These are phyloP conservation scores for Galagoides demidoff DNA, from an alignment of 2,797 vertebrate species.

Conservation along the genomic window DNA sequence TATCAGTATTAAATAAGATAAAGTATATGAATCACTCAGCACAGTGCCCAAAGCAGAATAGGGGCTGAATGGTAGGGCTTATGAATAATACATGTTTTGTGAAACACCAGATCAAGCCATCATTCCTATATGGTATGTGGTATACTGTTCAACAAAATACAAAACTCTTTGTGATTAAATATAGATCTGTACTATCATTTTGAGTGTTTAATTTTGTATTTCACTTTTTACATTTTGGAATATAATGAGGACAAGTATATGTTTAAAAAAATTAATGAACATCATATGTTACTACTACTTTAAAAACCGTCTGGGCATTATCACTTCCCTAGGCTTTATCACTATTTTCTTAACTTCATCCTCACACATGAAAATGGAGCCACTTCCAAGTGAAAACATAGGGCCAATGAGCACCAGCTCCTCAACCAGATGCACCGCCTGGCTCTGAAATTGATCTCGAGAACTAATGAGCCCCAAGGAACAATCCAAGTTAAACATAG, in stretches of 20 bases:
- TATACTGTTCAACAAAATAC: constrained; percentile 18
- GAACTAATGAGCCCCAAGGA: background rate
- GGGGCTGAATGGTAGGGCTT: background rate
- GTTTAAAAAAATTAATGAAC: background rate
- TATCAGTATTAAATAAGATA: constrained; percentile 8
- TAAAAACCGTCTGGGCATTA: background rate
- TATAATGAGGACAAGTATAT: background rate
- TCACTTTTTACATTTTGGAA: constrained; percentile 26
- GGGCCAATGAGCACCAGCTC: background rate
- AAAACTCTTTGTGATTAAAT: background rate
- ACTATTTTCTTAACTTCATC: background rate
- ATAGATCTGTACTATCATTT: background rate
- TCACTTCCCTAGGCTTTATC: background rate
- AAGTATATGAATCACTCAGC: background rate
- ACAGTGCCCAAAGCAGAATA: background rate
- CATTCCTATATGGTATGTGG: background rate
- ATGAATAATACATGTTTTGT: background rate
- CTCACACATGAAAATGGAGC: background rate
- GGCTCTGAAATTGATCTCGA: background rate
- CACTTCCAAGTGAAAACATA: background rate
- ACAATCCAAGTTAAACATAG: background rate
- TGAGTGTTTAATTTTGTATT: background rate
- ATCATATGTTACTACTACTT: background rate
- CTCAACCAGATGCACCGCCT: background rate
- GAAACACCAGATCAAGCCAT: background rate